These are phyloP conservation scores for Galeopsomyia nigrocyanea DNA, from an alignment of 2,888 invertebrate genomes.

Conservation along the genomic window DNA sequence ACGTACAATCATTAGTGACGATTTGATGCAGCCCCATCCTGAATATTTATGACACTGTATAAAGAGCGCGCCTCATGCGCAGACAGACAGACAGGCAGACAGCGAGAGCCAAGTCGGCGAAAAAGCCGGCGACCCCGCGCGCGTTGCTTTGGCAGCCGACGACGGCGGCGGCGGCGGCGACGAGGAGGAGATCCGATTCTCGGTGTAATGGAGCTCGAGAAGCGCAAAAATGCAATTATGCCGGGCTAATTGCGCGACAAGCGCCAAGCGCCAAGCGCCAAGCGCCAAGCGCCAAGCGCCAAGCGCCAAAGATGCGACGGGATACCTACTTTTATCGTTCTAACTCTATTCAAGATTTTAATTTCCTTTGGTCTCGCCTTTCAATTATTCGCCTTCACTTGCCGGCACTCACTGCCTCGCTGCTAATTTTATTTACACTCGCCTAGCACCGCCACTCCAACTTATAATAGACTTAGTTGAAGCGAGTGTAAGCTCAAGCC, in stretches of 20 bases:
- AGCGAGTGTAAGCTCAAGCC: too few relatives aligned
- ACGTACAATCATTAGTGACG: constrained; percentile 42
- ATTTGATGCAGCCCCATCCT: constrained; percentile 34
- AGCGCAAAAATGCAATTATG: constrained; percentile 39
- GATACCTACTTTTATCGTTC: constrained; percentile 26
- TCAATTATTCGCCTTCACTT: constrained; percentile 20
- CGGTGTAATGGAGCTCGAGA: constrained; percentile 27
- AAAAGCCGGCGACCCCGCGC: background rate
- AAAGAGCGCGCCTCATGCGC: background rate
- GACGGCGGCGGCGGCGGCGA: too few relatives aligned
- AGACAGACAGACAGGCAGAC: background rate
- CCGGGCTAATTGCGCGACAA: constrained; percentile 34
- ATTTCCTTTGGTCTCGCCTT: constrained; percentile 18
- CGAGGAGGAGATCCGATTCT: constrained; percentile 18
- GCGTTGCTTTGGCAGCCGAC: too few relatives aligned
- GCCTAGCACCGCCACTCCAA: too few relatives aligned
- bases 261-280: background rate
- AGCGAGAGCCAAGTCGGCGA: background rate
- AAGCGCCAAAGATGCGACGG: background rate
- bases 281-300: background rate
- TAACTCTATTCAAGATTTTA: constrained; percentile 40
- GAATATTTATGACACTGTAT: constrained; percentile 47
- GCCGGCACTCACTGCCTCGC: constrained; percentile 2
- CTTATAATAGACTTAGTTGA: too few relatives aligned
- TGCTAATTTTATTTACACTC: too few relatives aligned